Conservation (phyloP, 2,113 vertebrate genomes). For the Corythoichthys haematopterus region DNA sequence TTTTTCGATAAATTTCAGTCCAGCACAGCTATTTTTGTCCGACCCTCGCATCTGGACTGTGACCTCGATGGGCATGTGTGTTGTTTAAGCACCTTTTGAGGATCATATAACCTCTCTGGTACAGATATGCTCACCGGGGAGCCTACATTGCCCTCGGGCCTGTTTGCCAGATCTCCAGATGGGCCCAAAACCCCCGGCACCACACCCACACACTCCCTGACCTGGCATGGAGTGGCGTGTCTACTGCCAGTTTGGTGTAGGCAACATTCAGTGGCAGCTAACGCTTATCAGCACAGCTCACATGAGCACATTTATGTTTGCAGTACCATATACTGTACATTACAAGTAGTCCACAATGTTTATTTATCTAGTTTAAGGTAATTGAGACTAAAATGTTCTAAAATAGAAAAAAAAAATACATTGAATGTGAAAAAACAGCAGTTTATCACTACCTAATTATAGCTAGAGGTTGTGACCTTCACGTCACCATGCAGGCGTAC, state of each 20-base stretch:
- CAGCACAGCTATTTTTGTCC: background rate
- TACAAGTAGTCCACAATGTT: background rate
- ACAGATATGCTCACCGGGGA: slow-evolving; percentile 45
- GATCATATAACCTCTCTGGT: slow-evolving; percentile 49
- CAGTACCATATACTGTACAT: background rate
- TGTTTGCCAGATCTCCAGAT: slow-evolving; percentile 67
- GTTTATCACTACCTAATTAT: slow-evolving; percentile 37
- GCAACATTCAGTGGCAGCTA: slow-evolving; percentile 54
- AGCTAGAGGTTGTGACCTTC: slow-evolving; percentile 38
- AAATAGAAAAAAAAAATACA: slow-evolving; percentile 10
- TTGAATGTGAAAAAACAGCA: slow-evolving; percentile 9
- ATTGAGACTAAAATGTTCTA: background rate
- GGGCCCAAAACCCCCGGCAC: slow-evolving; percentile 50
- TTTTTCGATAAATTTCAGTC: slow-evolving; percentile 3
- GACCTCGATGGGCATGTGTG: slow-evolving; percentile 13
- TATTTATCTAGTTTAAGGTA: background rate
- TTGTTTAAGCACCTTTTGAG: slow-evolving; percentile 21
- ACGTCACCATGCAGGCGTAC: slow-evolving; percentile 23
- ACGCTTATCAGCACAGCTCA: slow-evolving; percentile 40
- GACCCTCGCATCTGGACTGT: background rate
- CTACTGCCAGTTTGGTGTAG: slow-evolving; percentile 58
- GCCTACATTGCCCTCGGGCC: slow-evolving; percentile 22
- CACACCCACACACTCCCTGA: slow-evolving; percentile 38
- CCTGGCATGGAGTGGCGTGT: slow-evolving; percentile 54
- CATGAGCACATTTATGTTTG: background rate